Evolutionary conservation across 1,140 invertebrate species (phyloP).

Genomic region (Ephestia elutella): DNA sequence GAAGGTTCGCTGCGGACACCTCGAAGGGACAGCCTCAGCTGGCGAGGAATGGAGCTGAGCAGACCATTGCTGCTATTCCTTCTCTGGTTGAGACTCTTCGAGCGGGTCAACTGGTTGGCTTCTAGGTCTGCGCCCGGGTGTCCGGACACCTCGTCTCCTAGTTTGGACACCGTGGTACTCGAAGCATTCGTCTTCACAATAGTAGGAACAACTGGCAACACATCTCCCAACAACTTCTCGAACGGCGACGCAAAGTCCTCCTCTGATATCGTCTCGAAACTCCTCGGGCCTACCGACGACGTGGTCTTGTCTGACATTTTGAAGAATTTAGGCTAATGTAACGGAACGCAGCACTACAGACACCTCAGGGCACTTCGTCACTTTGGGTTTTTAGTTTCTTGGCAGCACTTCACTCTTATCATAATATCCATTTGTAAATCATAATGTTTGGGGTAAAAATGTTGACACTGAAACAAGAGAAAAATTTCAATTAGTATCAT

Average conservation of each 20-base stretch:
- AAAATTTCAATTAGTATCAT: slow-evolving; percentile 9
- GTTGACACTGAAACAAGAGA: slow-evolving; percentile 72
- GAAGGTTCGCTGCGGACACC: slow-evolving; percentile 67
- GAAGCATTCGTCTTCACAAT: slow-evolving; percentile 69
- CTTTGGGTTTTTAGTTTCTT: slow-evolving; percentile 74
- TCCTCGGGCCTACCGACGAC: slow-evolving; percentile 63
- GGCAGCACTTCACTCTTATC: slow-evolving; percentile 74
- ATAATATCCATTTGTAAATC: slow-evolving; percentile 75
- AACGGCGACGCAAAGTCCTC: slow-evolving; percentile 67
- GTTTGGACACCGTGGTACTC: slow-evolving; percentile 52
- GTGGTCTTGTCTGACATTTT: slow-evolving; percentile 68
- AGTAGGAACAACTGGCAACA: slow-evolving; percentile 59
- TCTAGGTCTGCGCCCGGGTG: slow-evolving; percentile 55
- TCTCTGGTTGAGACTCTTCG: slow-evolving; percentile 65
- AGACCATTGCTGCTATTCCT: slow-evolving; percentile 63
- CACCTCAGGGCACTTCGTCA: slow-evolving; percentile 66
- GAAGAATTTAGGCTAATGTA: slow-evolving; percentile 34
- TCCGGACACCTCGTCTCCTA: slow-evolving; percentile 43
- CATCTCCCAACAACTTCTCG: slow-evolving; percentile 67
- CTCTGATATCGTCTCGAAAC: slow-evolving; percentile 70
- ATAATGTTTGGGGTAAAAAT: slow-evolving; percentile 74
- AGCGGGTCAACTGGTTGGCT: slow-evolving; percentile 62
- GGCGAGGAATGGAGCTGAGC: slow-evolving; percentile 71
- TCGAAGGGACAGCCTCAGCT: slow-evolving; percentile 73
- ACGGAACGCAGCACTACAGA: slow-evolving; percentile 67